These are phyloP conservation scores for Epinephelus awoara DNA, from an alignment of 2,797 vertebrate genomes.

Conservation along the genomic window DNA sequence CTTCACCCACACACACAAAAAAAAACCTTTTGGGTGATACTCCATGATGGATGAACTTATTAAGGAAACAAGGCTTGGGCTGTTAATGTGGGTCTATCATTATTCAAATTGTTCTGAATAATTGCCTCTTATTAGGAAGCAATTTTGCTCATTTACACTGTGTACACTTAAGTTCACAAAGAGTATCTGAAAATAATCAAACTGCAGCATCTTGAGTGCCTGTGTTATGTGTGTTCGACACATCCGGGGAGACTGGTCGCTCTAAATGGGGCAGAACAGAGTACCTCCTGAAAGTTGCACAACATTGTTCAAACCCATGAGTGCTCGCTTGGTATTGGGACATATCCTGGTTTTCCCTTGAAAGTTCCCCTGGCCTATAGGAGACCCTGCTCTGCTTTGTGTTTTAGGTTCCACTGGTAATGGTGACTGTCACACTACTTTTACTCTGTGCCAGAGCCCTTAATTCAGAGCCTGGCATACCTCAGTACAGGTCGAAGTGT, in stretches of 20 bases:
- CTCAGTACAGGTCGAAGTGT: constrained; percentile 60
- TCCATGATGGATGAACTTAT: background rate
- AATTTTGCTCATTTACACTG: constrained; percentile 52
- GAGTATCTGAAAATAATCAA: constrained; percentile 51
- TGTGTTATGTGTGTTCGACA: constrained; percentile 37
- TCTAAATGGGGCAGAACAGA: constrained; percentile 62
- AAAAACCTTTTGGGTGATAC: background rate
- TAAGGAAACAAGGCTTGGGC: constrained; percentile 22
- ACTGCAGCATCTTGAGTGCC: constrained; percentile 13
- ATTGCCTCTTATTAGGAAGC: constrained; percentile 48
- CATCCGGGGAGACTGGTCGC: constrained; percentile 11
- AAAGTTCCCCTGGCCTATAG: constrained; percentile 53
- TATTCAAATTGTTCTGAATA: constrained; percentile 41
- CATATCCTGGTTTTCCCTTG: constrained; percentile 65
- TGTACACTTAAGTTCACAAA: constrained; percentile 9
- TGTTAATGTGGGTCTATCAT: constrained; percentile 21
- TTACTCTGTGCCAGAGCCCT: constrained; percentile 72
- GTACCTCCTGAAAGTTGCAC: constrained; percentile 66
- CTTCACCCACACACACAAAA: background rate
- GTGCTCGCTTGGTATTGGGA: constrained; percentile 62
- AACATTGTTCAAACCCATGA: constrained; percentile 66
- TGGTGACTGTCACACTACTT: constrained; percentile 80
- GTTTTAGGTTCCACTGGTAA: constrained; percentile 75
- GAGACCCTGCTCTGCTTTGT: constrained; percentile 75
- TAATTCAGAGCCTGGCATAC: constrained; percentile 60